These are phyloP conservation scores for Clavelina lepadiformis DNA, from an alignment of 23 tunicate genomes.

Conservation along the genomic window DNA sequence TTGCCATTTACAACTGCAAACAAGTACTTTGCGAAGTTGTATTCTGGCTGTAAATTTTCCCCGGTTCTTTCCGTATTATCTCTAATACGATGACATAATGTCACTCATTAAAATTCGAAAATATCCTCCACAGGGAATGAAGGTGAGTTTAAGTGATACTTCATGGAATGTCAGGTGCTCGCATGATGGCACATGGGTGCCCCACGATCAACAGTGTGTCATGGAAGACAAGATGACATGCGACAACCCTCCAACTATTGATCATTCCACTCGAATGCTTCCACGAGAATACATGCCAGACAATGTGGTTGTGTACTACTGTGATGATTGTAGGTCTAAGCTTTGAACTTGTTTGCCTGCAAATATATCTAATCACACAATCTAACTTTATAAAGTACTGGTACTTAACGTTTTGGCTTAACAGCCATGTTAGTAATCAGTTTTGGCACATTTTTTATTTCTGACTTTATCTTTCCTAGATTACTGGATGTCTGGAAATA, in stretches of 20 bases:
- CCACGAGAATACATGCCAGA: constrained; percentile 29
- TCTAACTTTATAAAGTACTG: too few relatives aligned
- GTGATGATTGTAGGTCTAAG: constrained; percentile 34
- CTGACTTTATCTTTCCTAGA: constrained; percentile 4
- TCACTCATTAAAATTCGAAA: too few relatives aligned
- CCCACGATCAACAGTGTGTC: constrained; percentile 37
- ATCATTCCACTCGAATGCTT: constrained; percentile 8
- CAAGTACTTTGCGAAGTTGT: too few relatives aligned
- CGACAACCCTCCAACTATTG: constrained; percentile 31
- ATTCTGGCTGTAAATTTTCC: too few relatives aligned
- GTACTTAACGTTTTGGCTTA: too few relatives aligned
- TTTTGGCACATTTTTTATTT: not conserved
- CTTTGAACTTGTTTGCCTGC: too few relatives aligned
- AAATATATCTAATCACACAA: too few relatives aligned
- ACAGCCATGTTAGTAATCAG: too few relatives aligned
- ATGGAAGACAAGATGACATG: constrained; percentile 15
- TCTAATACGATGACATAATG: too few relatives aligned
- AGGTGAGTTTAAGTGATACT: not conserved
- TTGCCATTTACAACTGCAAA: constrained; percentile 10
- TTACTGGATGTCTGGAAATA: constrained; percentile 44
- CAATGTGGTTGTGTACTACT: constrained; percentile 15
- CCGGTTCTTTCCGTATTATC: too few relatives aligned
- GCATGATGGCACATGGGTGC: constrained; percentile 35
- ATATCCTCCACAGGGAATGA: constrained; percentile 26
- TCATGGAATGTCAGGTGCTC: constrained; percentile 40